A percentile compares a stretch with the other conserved stretches of the same genome.
phyloP scores from a whole-genome alignment of 2,888 invertebrate species.

The Idaea dimidiata region DNA sequence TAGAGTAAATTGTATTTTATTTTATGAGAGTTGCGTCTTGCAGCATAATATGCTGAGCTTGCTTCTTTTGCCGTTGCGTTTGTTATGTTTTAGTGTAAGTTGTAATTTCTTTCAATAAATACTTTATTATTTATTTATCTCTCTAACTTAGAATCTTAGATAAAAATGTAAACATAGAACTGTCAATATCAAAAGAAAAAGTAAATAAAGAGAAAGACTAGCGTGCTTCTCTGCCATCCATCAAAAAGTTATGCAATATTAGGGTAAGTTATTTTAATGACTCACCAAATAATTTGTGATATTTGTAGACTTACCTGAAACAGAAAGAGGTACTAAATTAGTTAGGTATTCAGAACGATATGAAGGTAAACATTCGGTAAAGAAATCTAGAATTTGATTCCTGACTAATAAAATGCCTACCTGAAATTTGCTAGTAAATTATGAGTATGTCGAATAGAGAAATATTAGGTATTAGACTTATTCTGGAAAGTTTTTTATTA shows the following conservation, averaged over 20 bases:
- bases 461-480: too few species aligned
- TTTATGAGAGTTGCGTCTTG: too few species aligned
- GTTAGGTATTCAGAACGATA: constrained; percentile 25
- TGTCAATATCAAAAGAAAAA: not conserved
- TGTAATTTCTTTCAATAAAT: too few species aligned
- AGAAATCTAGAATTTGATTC: not conserved
- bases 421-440: not conserved
- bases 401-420: not conserved
- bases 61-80: too few species aligned
- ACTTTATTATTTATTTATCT: too few species aligned
- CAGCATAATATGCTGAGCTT: too few species aligned
- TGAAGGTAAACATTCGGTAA: not conserved
- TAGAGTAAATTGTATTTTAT: too few species aligned
- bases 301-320: constrained; percentile 51
- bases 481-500: too few species aligned
- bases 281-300: constrained; percentile 30
- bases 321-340: constrained; percentile 19
- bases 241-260: constrained; percentile 13
- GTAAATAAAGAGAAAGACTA: not conserved
- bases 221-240: constrained; percentile 3
- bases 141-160: too few species aligned
- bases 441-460: too few species aligned
- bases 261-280: constrained; percentile 40
- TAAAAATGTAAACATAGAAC: too few species aligned
- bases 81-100: too few species aligned